Evolutionary conservation across 2,113 vertebrate genomes (phyloP), one percentile per base, ranked within the genome.

Genomic region (Tiliqua scincoides): DNA sequence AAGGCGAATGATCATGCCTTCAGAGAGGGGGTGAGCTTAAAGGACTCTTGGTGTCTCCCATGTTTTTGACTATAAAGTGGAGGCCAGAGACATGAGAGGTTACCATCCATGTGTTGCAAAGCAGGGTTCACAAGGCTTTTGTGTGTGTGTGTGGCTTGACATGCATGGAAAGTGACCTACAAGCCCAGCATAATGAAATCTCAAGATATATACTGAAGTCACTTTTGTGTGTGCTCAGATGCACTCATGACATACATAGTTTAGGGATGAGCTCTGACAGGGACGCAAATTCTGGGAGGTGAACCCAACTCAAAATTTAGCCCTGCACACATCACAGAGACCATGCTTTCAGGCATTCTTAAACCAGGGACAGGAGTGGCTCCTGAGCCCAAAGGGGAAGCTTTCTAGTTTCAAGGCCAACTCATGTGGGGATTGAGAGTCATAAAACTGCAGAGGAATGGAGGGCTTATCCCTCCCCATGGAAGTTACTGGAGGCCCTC

Each of bases 401-500:
- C 75, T 88, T 52, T 52, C 57, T n/a, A 20, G n/a, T 15, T 71
- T 43, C 37, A 52, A 62, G 86, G 65, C 30, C 8, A 4, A 35
- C 10, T 30, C 80, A 75, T 21, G 1, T 30, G 80, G 48, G 86
- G 73, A 65, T 71, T 37, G 21, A 77, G 65, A 52, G 65, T 9
- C 63, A 54, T 23, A 37, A 71, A 71, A 71, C 70, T 30, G 40
- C 68, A 78, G 40, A 88, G 81, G 67, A 43, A 79, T 18, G n/a
- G 17, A 35, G 32, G 1, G 59, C 30, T 37, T 37, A 12, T 73
- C 40, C 57, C 75, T 54, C 43, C 40, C 82, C n/a, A 15, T 35
- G 74, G 63, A 77, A 54, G 35, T 77, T 32, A 40, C 11, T 72
- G 86, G 67, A 83, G 81, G 65, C 65, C 81, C 67, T 77, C 40